Percentiles rank a stretch among this genome's conserved stretches.
Evolutionary conservation across 2,888 invertebrate genomes (phyloP).

Genomic region (Metellina segmentata): DNA sequence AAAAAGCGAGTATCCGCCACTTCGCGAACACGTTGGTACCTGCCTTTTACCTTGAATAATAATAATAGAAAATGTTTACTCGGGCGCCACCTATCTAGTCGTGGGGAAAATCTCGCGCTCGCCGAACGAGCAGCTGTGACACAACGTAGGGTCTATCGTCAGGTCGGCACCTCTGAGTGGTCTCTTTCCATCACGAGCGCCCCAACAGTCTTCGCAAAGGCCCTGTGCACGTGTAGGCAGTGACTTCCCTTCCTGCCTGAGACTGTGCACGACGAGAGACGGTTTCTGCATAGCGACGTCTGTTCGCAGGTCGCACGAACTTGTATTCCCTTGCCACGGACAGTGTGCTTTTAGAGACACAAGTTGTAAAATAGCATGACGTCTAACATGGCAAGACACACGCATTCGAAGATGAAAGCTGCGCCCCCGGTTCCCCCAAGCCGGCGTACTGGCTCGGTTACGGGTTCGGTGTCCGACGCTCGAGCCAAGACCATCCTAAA

Average conservation of each 20-base stretch:
- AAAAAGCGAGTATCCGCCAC: conserved; percentile 27
- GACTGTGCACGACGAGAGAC: background rate
- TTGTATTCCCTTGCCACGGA: background rate
- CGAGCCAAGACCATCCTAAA: conserved; percentile 82
- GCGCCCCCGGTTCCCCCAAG: conserved; percentile 75
- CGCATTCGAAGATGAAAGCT: conserved; percentile 66
- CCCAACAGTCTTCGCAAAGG: background rate
- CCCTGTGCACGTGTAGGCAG: conserved; percentile 33
- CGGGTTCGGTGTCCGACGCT: conserved; percentile 78
- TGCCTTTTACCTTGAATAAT: conserved; percentile 64
- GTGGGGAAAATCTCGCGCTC: conserved; percentile 13
- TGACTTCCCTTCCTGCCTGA: background rate
- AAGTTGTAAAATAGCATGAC: conserved; percentile 57
- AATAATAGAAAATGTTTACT: conserved; percentile 74
- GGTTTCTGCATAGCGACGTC: too few relatives aligned
- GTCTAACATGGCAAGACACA: conserved; percentile 73
- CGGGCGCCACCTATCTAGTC: conserved; percentile 73
- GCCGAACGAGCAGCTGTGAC: conserved; percentile 43
- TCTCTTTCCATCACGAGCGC: background rate
- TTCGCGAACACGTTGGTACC: background rate
- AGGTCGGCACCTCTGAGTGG: conserved; percentile 24
- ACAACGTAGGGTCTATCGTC: conserved; percentile 51
- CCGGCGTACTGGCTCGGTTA: conserved; percentile 60
- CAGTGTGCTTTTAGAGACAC: conserved; percentile 5
- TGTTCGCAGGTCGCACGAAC: background rate